Evolutionary conservation across 2,888 invertebrate species (phyloP).

Genomic region (Villa cingulata): DNA sequence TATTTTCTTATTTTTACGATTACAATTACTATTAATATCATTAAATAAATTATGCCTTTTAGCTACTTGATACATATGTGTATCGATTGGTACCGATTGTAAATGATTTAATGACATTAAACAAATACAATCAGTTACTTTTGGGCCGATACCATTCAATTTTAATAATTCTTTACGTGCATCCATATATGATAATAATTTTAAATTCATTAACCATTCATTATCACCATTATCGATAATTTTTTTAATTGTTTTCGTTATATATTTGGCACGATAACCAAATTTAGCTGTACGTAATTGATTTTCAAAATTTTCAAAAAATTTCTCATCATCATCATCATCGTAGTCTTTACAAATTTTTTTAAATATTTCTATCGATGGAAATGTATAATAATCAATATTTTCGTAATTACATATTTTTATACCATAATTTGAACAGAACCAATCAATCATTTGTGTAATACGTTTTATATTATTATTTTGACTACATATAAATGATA

Average conservation of each 20-base stretch:
- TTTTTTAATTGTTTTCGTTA: slow-evolving; percentile 56
- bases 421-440: slow-evolving; percentile 69
- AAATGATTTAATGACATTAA: slow-evolving; percentile 88
- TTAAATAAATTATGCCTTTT: slow-evolving; percentile 46
- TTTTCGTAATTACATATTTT: slow-evolving; percentile 55
- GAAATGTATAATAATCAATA: slow-evolving; percentile 62
- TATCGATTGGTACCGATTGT: slow-evolving; percentile 86
- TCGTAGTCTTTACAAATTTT: too few relatives aligned
- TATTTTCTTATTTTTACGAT: slow-evolving; percentile 47
- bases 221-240: slow-evolving; percentile 55
- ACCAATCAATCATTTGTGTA: slow-evolving; percentile 77
- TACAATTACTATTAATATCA: not conserved
- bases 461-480: slow-evolving; percentile 94
- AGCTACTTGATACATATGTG: slow-evolving; percentile 89
- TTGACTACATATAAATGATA: slow-evolving; percentile 94
- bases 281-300: slow-evolving; percentile 61
- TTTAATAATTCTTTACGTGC: slow-evolving; percentile 61
- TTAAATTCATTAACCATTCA: slow-evolving; percentile 58
- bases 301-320: slow-evolving; percentile 36
- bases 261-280: slow-evolving; percentile 81
- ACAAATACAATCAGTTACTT: slow-evolving; percentile 96
- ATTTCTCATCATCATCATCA: not conserved
- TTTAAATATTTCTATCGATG: slow-evolving; percentile 51
- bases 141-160: slow-evolving; percentile 83
- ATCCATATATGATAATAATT: slow-evolving; percentile 52